Evolutionary conservation across 2,113 vertebrate genomes (phyloP).

Genomic region (Thymallus thymallus): DNA sequence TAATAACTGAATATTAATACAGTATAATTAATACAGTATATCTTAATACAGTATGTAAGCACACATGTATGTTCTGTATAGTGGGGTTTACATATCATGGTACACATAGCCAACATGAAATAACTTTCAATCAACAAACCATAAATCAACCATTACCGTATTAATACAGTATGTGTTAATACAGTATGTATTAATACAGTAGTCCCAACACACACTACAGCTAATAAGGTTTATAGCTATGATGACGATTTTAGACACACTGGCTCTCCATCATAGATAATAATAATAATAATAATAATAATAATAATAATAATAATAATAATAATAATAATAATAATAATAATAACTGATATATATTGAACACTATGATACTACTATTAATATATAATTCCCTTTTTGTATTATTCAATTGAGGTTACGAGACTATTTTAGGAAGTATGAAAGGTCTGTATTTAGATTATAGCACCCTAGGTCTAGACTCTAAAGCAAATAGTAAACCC

Average conservation of each 20-base stretch:
- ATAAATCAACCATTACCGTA: conserved; percentile 65
- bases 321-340: background rate
- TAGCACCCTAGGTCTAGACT: background rate
- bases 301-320: background rate
- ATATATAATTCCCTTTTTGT: background rate
- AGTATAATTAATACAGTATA: too few species aligned
- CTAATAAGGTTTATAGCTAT: conserved; percentile 5
- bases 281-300: too few species aligned
- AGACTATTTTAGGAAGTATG: background rate
- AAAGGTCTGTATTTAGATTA: background rate
- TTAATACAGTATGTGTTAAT: too few species aligned
- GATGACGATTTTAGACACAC: background rate
- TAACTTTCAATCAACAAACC: conserved; percentile 71
- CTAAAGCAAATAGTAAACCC: background rate
- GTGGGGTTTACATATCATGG: conserved; percentile 9
- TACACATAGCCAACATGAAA: conserved; percentile 44
- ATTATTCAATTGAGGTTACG: background rate
- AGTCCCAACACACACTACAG: background rate
- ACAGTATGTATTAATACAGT: too few species aligned
- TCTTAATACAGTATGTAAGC: too few species aligned
- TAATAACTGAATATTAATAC: conserved; percentile 26
- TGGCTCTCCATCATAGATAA: background rate
- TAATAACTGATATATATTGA: background rate
- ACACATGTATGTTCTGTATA: background rate
- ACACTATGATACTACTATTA: too few species aligned